These are phyloP conservation scores for Holacanthus passer DNA, from an alignment of 2,113 vertebrate genomes.

Conservation along the genomic window DNA sequence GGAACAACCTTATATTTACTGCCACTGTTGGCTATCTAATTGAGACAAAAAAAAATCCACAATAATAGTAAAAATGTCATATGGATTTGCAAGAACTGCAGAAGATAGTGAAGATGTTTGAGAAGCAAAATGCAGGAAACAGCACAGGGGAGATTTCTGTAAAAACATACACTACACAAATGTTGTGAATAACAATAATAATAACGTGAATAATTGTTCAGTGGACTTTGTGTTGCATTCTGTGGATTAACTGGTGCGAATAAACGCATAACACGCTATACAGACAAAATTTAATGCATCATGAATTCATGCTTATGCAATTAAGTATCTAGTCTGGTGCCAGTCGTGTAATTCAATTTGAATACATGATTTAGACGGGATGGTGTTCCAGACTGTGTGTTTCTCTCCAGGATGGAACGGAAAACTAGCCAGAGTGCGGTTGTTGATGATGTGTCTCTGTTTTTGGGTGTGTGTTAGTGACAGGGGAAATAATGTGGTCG, in stretches of 20 bases:
- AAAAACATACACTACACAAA: background rate
- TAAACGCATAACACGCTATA: conserved; percentile 43
- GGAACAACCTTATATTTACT: conserved; percentile 15
- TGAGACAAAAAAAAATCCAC: background rate
- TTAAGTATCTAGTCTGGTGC: conserved; percentile 47
- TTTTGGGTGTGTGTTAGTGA: conserved; percentile 67
- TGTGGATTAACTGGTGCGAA: conserved; percentile 40
- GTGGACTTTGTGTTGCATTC: conserved; percentile 23
- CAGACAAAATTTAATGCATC: conserved; percentile 65
- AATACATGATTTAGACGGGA: conserved; percentile 61
- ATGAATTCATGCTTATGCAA: conserved; percentile 61
- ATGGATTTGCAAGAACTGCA: background rate
- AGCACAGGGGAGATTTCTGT: background rate
- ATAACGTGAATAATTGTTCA: conserved; percentile 26
- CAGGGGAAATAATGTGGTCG: conserved; percentile 64
- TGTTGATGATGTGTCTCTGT: conserved; percentile 65
- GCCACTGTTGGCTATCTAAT: conserved; percentile 5
- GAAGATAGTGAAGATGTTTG: background rate
- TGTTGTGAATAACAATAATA: too few species aligned
- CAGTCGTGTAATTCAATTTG: conserved; percentile 62
- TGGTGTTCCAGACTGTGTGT: conserved; percentile 45
- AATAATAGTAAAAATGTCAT: background rate
- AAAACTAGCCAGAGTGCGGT: conserved; percentile 50
- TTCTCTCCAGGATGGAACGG: conserved; percentile 60
- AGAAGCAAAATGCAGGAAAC: background rate